These are phyloP conservation scores for Scotopteryx bipunctaria DNA, from an alignment of 2,888 invertebrate species.

Conservation along the genomic window DNA sequence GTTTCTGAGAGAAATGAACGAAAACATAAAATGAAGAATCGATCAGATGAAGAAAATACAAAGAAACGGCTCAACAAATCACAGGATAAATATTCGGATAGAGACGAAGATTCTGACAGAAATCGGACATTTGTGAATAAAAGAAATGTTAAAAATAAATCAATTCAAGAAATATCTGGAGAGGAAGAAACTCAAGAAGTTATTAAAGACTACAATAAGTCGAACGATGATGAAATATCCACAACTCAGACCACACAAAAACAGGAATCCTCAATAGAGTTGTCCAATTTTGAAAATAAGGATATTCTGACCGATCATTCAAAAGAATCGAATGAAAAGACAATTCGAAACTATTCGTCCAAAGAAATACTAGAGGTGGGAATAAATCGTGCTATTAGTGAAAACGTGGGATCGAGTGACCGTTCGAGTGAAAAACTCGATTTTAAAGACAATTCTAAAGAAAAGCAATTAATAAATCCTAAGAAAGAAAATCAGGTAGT, in stretches of 20 bases:
- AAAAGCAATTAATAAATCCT: slow-evolving; percentile 2
- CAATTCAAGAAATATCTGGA: background rate
- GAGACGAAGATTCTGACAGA: slow-evolving; percentile 1
- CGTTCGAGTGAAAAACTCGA: background rate
- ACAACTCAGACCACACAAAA: background rate
- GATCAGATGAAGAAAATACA: background rate
- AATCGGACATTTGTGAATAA: background rate
- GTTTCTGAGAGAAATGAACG: background rate
- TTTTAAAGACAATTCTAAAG: background rate
- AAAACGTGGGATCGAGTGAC: background rate
- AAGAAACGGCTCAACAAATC: background rate
- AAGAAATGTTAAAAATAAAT: background rate
- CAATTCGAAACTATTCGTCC: slow-evolving; percentile 1
- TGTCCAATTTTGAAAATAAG: background rate
- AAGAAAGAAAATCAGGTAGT: slow-evolving; percentile 14
- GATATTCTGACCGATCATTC: background rate
- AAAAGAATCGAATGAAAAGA: slow-evolving; percentile 3
- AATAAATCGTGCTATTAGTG: slow-evolving; percentile 10
- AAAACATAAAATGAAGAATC: slow-evolving; percentile 1
- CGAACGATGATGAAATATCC: slow-evolving; percentile 6
- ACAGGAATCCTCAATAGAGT: background rate
- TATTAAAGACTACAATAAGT: background rate
- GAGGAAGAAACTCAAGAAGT: background rate
- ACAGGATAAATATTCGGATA: background rate
- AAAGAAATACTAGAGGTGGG: slow-evolving; percentile 17